These are phyloP conservation scores for Aphis craccivora DNA, from an alignment of 1,140 invertebrate genomes.

Conservation along the genomic window DNA sequence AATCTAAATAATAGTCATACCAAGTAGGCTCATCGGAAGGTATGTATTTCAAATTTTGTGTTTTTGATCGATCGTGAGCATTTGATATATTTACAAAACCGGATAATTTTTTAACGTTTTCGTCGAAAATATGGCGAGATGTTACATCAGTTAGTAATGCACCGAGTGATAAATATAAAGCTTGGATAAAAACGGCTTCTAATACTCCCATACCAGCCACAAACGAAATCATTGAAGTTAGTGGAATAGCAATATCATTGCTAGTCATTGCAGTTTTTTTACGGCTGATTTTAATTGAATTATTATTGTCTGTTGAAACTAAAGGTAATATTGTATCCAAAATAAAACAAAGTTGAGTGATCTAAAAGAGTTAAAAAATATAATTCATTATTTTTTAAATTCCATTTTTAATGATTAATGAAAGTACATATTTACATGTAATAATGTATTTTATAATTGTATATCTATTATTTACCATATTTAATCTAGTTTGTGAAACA, in stretches of 20 bases:
- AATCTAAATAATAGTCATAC: constrained; percentile 46
- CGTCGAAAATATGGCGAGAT: constrained; percentile 78
- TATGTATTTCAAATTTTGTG: constrained; percentile 1
- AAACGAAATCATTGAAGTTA: constrained; percentile 33
- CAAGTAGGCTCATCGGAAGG: constrained; percentile 27
- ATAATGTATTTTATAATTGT: background rate
- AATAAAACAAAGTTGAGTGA: constrained; percentile 81
- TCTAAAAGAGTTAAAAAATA: constrained; percentile 65
- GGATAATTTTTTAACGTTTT: constrained; percentile 79
- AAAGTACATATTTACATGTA: too few relatives aligned
- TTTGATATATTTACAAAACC: constrained; percentile 68
- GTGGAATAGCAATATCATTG: background rate
- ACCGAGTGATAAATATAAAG: constrained; percentile 85
- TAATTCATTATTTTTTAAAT: background rate
- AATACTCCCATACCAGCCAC: constrained; percentile 62
- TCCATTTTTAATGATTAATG: background rate
- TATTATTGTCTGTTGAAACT: background rate
- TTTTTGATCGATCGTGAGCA: background rate
- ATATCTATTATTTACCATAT: constrained; percentile 71
- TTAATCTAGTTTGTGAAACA: constrained; percentile 82
- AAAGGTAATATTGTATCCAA: constrained; percentile 73
- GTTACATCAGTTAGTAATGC: constrained; percentile 74
- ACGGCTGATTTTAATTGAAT: too few relatives aligned
- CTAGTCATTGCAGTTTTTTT: background rate
- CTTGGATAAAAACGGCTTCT: constrained; percentile 78